These are phyloP conservation scores for Zaprionus davidi DNA, from an alignment of 1,140 invertebrate genomes.

Conservation along the genomic window DNA sequence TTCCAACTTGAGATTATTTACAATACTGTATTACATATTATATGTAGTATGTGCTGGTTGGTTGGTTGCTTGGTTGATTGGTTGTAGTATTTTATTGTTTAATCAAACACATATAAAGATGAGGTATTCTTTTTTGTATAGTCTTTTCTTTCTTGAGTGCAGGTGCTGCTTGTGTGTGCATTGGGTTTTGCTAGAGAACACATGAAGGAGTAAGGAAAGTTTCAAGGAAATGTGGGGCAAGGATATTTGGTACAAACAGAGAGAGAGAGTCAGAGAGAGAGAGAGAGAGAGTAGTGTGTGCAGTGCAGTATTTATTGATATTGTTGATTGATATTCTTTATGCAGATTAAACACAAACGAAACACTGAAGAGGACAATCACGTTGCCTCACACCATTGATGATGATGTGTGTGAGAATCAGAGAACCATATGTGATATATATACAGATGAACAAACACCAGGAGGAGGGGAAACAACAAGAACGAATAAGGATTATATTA, in stretches of 20 bases:
- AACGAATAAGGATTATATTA: background rate
- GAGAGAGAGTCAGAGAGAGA: background rate
- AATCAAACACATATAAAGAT: constrained; percentile 8
- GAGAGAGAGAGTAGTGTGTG: constrained; percentile 8
- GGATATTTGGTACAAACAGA: background rate
- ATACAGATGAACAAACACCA: constrained; percentile 23
- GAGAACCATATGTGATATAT: constrained; percentile 23
- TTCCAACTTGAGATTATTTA: constrained; percentile 51
- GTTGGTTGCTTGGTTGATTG: background rate
- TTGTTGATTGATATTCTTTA: constrained; percentile 29
- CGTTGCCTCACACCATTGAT: constrained; percentile 17
- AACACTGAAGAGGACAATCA: constrained; percentile 17
- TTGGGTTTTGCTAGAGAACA: background rate
- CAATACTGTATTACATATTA: constrained; percentile 22
- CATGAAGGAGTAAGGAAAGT: background rate
- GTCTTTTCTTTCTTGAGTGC: constrained; percentile 30
- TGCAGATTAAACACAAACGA: constrained; percentile 26
- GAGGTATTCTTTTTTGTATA: constrained; percentile 5
- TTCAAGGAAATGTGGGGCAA: background rate
- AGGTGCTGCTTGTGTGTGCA: constrained; percentile 38
- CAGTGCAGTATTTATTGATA: constrained; percentile 31
- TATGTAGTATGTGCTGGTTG: constrained; percentile 14
- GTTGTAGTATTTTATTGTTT: background rate
- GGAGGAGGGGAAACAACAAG: constrained; percentile 36
- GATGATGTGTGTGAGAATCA: background rate